A percentile compares a stretch with the other conserved stretches of the same genome.
These are phyloP conservation scores for Athetis lepigone DNA, from an alignment of 2,888 invertebrate genomes.

Conservation along the genomic window DNA sequence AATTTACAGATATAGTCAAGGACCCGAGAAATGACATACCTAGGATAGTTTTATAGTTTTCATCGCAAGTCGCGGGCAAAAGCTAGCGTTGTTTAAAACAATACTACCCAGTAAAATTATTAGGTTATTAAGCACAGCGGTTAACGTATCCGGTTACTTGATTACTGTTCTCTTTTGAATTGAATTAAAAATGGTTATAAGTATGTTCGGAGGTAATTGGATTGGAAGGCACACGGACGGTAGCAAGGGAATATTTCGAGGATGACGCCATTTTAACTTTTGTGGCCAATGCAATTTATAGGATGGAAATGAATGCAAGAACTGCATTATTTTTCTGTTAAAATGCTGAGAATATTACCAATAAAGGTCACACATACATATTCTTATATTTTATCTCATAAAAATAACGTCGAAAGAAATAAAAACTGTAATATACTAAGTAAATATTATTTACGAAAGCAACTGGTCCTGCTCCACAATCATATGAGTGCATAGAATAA, in stretches of 20 bases:
- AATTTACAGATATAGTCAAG: no score
- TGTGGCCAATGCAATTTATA: background rate
- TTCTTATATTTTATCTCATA: background rate
- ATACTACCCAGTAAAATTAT: slow-evolving; percentile 9
- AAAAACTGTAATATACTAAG: background rate
- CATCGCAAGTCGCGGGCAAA: no score
- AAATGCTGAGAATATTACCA: background rate
- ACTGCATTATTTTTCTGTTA: background rate
- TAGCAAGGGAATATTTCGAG: slow-evolving; percentile 39
- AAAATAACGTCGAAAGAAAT: background rate
- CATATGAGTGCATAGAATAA: no score
- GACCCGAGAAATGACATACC: no score
- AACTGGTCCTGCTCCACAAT: no score
- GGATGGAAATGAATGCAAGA: background rate
- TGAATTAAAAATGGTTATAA: slow-evolving; percentile 31
- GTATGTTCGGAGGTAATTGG: slow-evolving; percentile 26
- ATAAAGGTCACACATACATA: no score
- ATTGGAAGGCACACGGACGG: slow-evolving; percentile 7
- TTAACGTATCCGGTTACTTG: slow-evolving; percentile 16
- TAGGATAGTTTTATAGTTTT: no score
- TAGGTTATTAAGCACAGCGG: slow-evolving; percentile 11
- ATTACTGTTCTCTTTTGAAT: slow-evolving; percentile 22
- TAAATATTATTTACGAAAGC: no score
- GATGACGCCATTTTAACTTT: slow-evolving; percentile 29
- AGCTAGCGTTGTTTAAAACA: background rate